Percentiles rank a stretch among this genome's conserved stretches.
phyloP scores from a whole-genome alignment of 2,797 vertebrate genomes.

The Sebastiscus tertius region DNA sequence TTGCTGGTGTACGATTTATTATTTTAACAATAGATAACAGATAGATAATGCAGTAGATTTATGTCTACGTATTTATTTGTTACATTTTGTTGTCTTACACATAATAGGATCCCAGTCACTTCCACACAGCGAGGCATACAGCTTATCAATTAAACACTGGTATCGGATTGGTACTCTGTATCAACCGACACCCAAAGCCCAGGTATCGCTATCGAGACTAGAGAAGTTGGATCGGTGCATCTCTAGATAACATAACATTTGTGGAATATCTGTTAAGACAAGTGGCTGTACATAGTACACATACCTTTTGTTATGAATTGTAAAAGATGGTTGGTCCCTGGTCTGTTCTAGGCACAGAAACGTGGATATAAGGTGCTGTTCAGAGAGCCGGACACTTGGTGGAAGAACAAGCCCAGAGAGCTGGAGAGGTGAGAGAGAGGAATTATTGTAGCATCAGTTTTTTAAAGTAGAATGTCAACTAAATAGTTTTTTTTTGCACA shows the following conservation, averaged over 20 bases:
- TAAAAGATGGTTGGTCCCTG: neutral
- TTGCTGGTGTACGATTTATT: no score
- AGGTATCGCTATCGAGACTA: no score
- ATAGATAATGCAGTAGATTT: no score
- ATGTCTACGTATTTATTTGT: no score
- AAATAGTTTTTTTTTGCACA: neutral
- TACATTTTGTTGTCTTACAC: no score
- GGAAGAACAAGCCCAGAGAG: slow-evolving; percentile 95
- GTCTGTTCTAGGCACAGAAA: slow-evolving; percentile 86
- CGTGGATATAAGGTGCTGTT: slow-evolving; percentile 93
- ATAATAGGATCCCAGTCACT: no score
- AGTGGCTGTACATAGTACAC: neutral
- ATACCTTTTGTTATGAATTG: neutral
- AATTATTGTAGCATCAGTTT: neutral
- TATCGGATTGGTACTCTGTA: no score
- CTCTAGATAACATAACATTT: neutral
- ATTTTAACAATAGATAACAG: no score
- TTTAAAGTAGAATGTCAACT: neutral
- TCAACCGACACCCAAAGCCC: no score
- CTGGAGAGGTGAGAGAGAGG: slow-evolving; percentile 88
- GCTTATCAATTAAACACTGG: no score
- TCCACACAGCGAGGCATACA: no score
- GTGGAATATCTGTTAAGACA: neutral
- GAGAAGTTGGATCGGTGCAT: no score
- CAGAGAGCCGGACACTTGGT: slow-evolving; percentile 96